Evolutionary conservation across 2,888 invertebrate species (phyloP).

Genomic region (Scaptomyza flava): DNA sequence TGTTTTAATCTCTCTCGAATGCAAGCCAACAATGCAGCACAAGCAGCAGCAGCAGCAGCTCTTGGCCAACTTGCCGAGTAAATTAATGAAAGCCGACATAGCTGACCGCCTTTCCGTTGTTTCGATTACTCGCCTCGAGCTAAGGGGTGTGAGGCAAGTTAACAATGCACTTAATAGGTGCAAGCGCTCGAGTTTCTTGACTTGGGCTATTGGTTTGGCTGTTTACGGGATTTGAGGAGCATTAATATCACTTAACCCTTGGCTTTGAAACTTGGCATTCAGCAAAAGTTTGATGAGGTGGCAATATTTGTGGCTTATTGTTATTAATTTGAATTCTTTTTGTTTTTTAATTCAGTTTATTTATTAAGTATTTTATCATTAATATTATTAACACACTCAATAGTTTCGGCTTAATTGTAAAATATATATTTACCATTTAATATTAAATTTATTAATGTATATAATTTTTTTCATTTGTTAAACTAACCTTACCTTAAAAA

Average conservation of each 20-base stretch:
- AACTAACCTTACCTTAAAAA: slow-evolving; percentile 71
- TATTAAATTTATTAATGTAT: slow-evolving; percentile 27
- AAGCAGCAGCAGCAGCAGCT: slow-evolving; percentile 21
- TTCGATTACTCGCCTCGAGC: slow-evolving; percentile 55
- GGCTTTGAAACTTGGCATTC: slow-evolving; percentile 28
- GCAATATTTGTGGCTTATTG: slow-evolving; percentile 25
- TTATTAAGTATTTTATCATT: slow-evolving; percentile 66
- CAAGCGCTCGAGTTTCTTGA: slow-evolving; percentile 12
- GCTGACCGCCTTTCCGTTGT: slow-evolving; percentile 63
- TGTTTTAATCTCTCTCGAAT: slow-evolving; percentile 45
- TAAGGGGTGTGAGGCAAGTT: slow-evolving; percentile 24
- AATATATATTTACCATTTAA: slow-evolving; percentile 64
- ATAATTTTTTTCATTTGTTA: slow-evolving; percentile 31
- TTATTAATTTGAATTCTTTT: slow-evolving; percentile 20
- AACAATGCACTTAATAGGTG: slow-evolving; percentile 41
- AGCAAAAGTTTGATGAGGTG: slow-evolving; percentile 31
- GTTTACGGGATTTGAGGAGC: slow-evolving; percentile 26
- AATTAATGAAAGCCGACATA: slow-evolving; percentile 65
- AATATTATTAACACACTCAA: slow-evolving; percentile 78
- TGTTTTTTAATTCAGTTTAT: slow-evolving; percentile 62
- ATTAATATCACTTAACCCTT: slow-evolving; percentile 65
- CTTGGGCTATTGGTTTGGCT: slow-evolving; percentile 4
- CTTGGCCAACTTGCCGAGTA: slow-evolving; percentile 33
- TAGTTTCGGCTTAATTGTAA: slow-evolving; percentile 72
- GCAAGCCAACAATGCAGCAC: slow-evolving; percentile 30